Evolutionary conservation across 2,797 vertebrate genomes (phyloP).

Genomic region (Sebastes miniatus): DNA sequence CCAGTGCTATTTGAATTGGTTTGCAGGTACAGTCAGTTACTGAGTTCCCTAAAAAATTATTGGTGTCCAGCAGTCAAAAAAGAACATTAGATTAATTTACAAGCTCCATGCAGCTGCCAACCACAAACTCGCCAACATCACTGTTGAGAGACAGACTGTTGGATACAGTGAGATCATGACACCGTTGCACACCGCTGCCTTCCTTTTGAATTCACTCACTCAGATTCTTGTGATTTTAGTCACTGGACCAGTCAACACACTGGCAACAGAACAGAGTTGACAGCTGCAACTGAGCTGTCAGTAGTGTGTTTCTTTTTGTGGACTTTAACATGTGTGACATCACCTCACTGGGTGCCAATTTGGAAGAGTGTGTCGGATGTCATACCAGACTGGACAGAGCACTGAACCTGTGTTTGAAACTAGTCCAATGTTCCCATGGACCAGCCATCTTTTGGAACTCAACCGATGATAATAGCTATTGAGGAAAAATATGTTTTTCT

Average conservation of each 20-base stretch:
- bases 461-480: not conserved
- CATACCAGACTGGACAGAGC: not conserved
- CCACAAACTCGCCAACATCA: not conserved
- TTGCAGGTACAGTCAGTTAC: not conserved
- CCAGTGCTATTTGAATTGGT: not conserved
- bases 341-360: not conserved
- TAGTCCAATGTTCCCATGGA: not conserved
- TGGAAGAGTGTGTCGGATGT: not conserved
- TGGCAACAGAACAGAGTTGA: conserved; percentile 5
- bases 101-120: not conserved
- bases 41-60: too few relatives aligned
- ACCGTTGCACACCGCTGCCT: not conserved
- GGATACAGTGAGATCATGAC: not conserved
- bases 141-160: not conserved
- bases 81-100: not conserved
- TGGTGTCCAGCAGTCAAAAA: not conserved
- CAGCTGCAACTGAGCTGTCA: not conserved
- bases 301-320: not conserved
- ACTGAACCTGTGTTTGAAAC: conserved; percentile 4
- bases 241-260: conserved; percentile 1
- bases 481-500: not conserved
- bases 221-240: conserved; percentile 3
- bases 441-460: not conserved
- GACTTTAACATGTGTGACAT: conserved; percentile 23
- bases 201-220: not conserved